These are phyloP conservation scores for Ceyx cyanopectus DNA, from an alignment of 2,113 vertebrate genomes.

Conservation along the genomic window DNA sequence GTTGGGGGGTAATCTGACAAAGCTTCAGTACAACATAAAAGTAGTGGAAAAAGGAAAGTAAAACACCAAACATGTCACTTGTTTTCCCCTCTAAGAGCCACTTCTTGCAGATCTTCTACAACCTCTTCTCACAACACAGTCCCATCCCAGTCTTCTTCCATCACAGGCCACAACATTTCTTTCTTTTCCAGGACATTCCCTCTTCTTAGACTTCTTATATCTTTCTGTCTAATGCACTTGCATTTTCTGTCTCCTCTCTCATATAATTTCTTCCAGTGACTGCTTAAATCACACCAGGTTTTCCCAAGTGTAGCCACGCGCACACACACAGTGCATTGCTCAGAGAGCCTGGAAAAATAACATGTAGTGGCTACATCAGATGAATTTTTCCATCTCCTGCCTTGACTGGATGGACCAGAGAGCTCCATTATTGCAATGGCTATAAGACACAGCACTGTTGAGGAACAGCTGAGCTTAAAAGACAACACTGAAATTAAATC, in stretches of 20 bases:
- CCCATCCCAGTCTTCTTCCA: not conserved
- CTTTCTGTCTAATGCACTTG: not conserved
- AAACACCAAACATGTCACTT: not conserved
- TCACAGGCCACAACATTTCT: not conserved
- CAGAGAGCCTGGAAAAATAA: not conserved
- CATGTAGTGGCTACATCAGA: no score
- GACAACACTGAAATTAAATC: not conserved
- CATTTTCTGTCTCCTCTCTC: not conserved
- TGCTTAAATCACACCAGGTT: not conserved
- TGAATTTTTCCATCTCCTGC: not conserved
- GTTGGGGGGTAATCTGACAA: not conserved
- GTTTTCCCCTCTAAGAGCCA: not conserved
- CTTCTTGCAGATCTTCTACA: not conserved
- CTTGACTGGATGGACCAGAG: not conserved
- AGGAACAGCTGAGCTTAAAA: not conserved
- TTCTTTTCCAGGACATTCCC: not conserved
- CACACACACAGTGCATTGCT: not conserved
- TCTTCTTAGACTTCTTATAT: not conserved
- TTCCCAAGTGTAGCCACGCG: not conserved
- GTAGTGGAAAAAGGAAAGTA: not conserved
- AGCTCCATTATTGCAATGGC: not conserved
- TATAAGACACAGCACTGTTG: not conserved
- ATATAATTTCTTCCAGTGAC: not conserved
- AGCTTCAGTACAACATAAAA: not conserved
- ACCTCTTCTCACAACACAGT: not conserved